Conservation (phyloP, 2,113 vertebrate genomes). For the Trichechus manatus region DNA sequence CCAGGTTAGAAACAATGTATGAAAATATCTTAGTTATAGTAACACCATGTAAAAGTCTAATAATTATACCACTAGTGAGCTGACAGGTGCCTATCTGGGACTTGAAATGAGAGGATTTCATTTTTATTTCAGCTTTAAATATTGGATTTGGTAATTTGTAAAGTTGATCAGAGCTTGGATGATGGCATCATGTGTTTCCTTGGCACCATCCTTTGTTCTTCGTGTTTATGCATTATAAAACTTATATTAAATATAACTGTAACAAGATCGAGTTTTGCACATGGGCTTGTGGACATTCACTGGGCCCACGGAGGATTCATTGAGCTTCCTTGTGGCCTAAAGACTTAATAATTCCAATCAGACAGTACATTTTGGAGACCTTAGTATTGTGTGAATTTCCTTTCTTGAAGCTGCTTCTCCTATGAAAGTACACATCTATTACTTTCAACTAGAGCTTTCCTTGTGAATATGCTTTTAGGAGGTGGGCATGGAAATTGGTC, state of each 20-base stretch:
- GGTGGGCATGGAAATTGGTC: conserved; percentile 43
- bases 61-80: conserved; percentile 30
- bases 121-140: conserved; percentile 60
- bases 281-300: conserved; percentile 41
- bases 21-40: conserved; percentile 70
- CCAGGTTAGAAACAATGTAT: conserved; percentile 43
- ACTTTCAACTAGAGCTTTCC: conserved; percentile 51
- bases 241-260: conserved; percentile 32
- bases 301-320: background rate
- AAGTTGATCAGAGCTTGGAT: background rate
- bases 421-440: background rate
- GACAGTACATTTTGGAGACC: conserved; percentile 36
- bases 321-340: conserved; percentile 37
- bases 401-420: conserved; percentile 30
- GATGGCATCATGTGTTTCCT: conserved; percentile 47
- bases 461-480: conserved; percentile 62
- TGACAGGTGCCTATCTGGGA: background rate
- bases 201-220: conserved; percentile 62
- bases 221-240: conserved; percentile 56
- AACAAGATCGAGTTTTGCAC: conserved; percentile 38
- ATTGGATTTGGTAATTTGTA: conserved; percentile 37
- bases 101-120: conserved; percentile 51
- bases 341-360: conserved; percentile 64
- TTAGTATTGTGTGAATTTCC: conserved; percentile 44
- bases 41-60: conserved; percentile 32